Evolutionary conservation across 2,113 vertebrate species (phyloP).

Genomic region (Thalassarche chlororhynchos): DNA sequence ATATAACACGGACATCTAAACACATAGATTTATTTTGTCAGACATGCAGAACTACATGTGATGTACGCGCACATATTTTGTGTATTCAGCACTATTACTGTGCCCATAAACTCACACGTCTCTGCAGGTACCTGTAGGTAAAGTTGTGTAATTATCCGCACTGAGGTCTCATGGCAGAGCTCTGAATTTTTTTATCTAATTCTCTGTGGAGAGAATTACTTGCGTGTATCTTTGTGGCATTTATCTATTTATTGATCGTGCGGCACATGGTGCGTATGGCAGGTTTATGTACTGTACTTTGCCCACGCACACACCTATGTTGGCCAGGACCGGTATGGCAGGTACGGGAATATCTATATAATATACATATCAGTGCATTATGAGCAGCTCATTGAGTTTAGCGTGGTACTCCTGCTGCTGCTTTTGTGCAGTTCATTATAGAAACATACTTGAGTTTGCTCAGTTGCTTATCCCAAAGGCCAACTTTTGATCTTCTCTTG

Average conservation of each 20-base stretch:
- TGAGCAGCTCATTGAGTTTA: slow-evolving; percentile 9
- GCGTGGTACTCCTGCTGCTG: neutral
- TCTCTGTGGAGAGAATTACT: neutral
- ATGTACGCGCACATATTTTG: fast-evolving
- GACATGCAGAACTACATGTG: neutral
- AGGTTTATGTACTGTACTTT: neutral
- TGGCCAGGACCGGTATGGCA: neutral
- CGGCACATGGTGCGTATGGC: fast-evolving
- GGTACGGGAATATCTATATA: slow-evolving; percentile 16
- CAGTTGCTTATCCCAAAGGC: slow-evolving; percentile 48
- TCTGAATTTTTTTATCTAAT: neutral
- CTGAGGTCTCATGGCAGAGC: neutral
- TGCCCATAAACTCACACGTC: neutral
- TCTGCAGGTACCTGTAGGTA: neutral
- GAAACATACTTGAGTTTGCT: slow-evolving; percentile 57
- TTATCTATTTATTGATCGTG: neutral
- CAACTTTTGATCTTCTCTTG: slow-evolving; percentile 75
- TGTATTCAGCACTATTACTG: neutral
- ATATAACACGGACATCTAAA: neutral
- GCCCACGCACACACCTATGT: neutral
- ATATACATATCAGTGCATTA: slow-evolving; percentile 47
- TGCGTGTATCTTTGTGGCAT: neutral
- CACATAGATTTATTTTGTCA: neutral
- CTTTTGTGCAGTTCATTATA: slow-evolving; percentile 50
- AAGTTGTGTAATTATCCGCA: neutral